Evolutionary conservation across 1,140 invertebrate species (phyloP), one percentile per base, ranked within the genome.

Genomic region (Rhagoletis pomonella): DNA sequence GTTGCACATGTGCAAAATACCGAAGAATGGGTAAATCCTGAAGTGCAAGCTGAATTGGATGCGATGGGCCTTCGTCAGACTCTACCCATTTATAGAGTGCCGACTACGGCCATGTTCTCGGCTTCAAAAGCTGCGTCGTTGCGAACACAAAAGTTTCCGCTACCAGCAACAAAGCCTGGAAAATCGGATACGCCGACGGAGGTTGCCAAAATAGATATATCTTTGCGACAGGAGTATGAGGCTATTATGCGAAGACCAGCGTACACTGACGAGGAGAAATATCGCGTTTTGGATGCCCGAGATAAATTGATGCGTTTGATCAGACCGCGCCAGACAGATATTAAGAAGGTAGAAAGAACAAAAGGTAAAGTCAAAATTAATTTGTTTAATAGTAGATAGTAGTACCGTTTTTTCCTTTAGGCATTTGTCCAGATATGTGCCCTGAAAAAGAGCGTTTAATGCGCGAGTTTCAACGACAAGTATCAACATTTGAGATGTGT

Each of bases 341-440:
- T 94, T 12, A 91, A 93, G 44, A 93, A 93, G 29, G 94, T 95
- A 4, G 95, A 94, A 73, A 94, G 95, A 5, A 96, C 96, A 12
- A 94, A 95, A 88, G 98, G 86, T 87, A 47, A 87, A 58, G 42
- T 4, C 55, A 55, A 14, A 4, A 47, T 47, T 55, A 58, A 19
- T 10, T 55, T 3, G 39, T 19, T 85, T 50, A 85, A 55, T 55
- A 29, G 17, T 65, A 14, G 17, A 2, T 19, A 2, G 1, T 65
- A 65, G 17, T 1, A 1, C 14, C 3, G 1, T 1, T 87, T 67
- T 55, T 47, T 0, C 4, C 55, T 73, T 19, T 73, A 87, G 88
- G 98, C 12, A 96, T 96, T 6, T 99, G 99, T 93, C 96, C 96
- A 1, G 99, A 99, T 91, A 99, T 99, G 98, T 99, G 99, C 93